Evolutionary conservation across 2,888 invertebrate species (phyloP).

Genomic region (Amorpha juglandis): DNA sequence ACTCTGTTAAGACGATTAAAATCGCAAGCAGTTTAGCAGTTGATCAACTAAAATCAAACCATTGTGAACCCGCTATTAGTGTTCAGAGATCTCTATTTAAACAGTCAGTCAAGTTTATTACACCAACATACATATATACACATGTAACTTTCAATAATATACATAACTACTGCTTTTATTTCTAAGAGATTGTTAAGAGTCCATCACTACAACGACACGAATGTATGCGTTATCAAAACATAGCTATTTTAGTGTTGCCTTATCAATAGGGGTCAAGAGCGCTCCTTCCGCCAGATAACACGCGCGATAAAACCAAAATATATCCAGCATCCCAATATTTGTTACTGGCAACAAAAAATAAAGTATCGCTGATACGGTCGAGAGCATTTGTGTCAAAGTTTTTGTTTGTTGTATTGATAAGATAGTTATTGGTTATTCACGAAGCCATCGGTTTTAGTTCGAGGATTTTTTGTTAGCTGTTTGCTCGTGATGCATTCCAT

Average conservation of each 20-base stretch:
- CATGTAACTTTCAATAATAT: not conserved
- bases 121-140: not conserved
- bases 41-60: too few relatives aligned
- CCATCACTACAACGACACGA: not conserved
- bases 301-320: conserved; percentile 56
- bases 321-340: conserved; percentile 71
- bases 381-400: conserved; percentile 51
- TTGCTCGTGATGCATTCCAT: conserved; percentile 57
- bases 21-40: too few relatives aligned
- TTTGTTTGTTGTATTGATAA: conserved; percentile 61
- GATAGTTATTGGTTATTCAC: conserved; percentile 51
- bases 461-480: conserved; percentile 56
- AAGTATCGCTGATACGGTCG: conserved; percentile 47
- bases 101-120: too few relatives aligned
- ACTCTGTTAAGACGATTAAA: too few relatives aligned
- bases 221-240: conserved; percentile 47
- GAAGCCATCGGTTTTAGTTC: conserved; percentile 39
- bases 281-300: conserved; percentile 76
- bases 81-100: too few relatives aligned
- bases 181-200: not conserved
- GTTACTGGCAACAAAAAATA: conserved; percentile 57
- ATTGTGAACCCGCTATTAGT: too few relatives aligned
- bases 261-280: conserved; percentile 80
- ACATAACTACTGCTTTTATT: not conserved
- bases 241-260: conserved; percentile 61